A percentile compares a stretch with the other conserved stretches of the same genome.
Evolutionary conservation across 2,113 vertebrate species (phyloP).

Genomic region (Cavia aperea): DNA sequence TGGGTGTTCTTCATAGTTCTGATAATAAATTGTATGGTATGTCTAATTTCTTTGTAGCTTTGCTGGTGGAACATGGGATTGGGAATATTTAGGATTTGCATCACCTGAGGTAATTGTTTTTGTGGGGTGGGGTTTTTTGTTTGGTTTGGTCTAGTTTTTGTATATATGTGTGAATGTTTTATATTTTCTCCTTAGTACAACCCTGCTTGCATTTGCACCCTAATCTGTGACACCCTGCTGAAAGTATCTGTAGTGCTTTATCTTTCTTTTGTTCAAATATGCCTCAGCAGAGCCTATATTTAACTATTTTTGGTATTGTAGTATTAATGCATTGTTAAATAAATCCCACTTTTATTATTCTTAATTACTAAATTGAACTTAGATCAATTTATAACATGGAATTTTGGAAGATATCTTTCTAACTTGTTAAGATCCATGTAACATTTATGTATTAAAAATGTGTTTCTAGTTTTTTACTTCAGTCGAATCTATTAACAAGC

Average conservation of each 20-base stretch:
- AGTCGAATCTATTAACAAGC: constrained; percentile 19
- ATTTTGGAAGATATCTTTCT: constrained; percentile 44
- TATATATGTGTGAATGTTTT: not conserved
- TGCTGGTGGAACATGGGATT: constrained; percentile 98
- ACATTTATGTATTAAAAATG: constrained; percentile 51
- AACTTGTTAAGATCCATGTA: constrained; percentile 37
- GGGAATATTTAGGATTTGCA: constrained; percentile 98
- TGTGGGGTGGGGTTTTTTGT: not conserved
- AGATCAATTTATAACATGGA: not conserved
- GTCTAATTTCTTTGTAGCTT: constrained; percentile 85
- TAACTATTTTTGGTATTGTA: not conserved
- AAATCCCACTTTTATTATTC: not conserved
- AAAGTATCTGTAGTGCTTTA: not conserved
- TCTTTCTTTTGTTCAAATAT: constrained; percentile 21
- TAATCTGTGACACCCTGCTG: constrained; percentile 25
- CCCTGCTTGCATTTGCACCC: constrained; percentile 43
- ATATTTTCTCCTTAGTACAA: constrained; percentile 32
- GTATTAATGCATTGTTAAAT: constrained; percentile 42
- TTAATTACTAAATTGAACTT: constrained; percentile 27
- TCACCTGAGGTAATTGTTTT: constrained; percentile 92
- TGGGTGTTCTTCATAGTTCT: constrained; percentile 32
- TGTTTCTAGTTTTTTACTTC: not conserved
- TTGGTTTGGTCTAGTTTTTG: not conserved
- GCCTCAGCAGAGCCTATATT: not conserved
- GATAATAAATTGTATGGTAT: constrained; percentile 64